Evolutionary conservation across 1,140 invertebrate species (phyloP).

Genomic region (Oedothorax gibbosus): DNA sequence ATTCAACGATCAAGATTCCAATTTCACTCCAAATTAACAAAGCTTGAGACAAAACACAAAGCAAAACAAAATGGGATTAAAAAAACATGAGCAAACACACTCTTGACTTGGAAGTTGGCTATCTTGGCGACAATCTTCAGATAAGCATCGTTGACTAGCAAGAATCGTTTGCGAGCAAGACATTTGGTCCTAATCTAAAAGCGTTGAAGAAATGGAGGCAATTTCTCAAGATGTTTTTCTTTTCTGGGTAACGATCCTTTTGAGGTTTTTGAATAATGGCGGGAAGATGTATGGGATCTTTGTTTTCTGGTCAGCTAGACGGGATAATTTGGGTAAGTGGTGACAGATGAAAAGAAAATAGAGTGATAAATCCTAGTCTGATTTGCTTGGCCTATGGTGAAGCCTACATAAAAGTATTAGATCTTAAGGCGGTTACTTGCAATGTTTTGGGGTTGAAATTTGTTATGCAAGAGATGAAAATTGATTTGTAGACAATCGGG

Average conservation of each 20-base stretch:
- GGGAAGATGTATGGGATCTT: background rate
- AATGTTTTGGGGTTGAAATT: too few relatives aligned
- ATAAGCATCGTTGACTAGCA: slow-evolving; percentile 50
- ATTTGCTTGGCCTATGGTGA: too few relatives aligned
- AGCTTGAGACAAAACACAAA: slow-evolving; percentile 8
- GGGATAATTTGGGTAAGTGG: background rate
- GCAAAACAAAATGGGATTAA: slow-evolving; percentile 3
- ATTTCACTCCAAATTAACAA: slow-evolving; percentile 32
- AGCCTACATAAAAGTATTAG: too few relatives aligned
- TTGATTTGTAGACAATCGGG: too few relatives aligned
- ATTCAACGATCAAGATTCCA: slow-evolving; percentile 18
- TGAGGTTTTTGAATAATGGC: too few relatives aligned
- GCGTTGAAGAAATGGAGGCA: slow-evolving; percentile 21
- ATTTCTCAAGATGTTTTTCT: slow-evolving; percentile 2
- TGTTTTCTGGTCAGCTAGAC: slow-evolving; percentile 13
- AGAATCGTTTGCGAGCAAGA: background rate
- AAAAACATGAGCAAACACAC: slow-evolving; percentile 1
- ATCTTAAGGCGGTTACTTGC: too few relatives aligned
- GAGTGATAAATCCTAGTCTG: background rate
- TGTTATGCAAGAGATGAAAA: too few relatives aligned
- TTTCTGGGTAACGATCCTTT: background rate
- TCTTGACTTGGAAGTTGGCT: background rate
- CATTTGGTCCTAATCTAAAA: slow-evolving; percentile 29
- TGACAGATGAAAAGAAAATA: slow-evolving; percentile 9
- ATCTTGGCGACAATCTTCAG: slow-evolving; percentile 39